Evolutionary conservation across 2,888 invertebrate species (phyloP).

Genomic region (Callinectes sapidus): DNA sequence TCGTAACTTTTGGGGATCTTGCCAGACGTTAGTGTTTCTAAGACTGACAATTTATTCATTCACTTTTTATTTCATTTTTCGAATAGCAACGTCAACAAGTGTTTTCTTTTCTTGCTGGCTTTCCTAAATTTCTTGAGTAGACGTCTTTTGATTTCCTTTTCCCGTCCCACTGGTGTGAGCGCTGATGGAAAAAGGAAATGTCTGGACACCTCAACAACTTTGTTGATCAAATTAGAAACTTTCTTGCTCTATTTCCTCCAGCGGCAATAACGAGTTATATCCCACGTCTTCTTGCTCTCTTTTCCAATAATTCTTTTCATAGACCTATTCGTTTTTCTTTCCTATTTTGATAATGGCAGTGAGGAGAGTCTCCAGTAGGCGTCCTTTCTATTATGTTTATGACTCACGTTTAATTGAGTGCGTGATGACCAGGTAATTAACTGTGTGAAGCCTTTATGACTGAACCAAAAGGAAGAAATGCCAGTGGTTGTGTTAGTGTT

Average conservation of each 20-base stretch:
- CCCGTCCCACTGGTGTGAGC: neutral
- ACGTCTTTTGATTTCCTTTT: neutral
- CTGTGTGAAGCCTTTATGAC: neutral
- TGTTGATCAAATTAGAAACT: neutral
- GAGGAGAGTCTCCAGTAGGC: neutral
- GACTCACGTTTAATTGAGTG: neutral
- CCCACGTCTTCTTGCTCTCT: neutral
- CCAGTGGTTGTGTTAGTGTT: neutral
- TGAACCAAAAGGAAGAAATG: neutral
- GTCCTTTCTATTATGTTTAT: neutral
- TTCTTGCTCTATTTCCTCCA: neutral
- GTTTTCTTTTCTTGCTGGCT: neutral
- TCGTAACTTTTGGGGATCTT: neutral
- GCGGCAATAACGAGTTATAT: neutral
- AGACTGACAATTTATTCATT: neutral
- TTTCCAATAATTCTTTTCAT: neutral
- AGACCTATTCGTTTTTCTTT: neutral
- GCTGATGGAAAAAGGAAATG: neutral
- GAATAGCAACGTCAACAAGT: neutral
- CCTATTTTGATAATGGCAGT: neutral
- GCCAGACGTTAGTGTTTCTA: neutral
- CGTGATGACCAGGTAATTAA: neutral
- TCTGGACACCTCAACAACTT: neutral
- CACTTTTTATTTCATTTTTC: neutral
- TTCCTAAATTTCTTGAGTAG: neutral